Conservation (phyloP, 2,113 vertebrate genomes). For the Serinus canaria region DNA sequence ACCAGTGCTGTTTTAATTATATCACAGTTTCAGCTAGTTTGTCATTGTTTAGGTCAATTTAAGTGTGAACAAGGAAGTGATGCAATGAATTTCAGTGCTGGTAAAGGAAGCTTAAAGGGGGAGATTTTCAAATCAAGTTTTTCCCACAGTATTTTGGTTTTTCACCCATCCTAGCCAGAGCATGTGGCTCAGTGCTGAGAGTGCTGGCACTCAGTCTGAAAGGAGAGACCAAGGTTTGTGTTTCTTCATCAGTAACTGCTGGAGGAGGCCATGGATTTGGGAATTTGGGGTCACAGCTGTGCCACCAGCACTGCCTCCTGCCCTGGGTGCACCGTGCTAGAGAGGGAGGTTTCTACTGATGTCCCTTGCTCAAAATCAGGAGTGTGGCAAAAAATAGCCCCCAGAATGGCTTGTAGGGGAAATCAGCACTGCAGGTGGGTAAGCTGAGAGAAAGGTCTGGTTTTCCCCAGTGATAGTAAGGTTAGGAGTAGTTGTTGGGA, state of each 20-base stretch:
- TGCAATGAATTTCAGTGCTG: neutral
- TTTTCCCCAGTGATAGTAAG: neutral
- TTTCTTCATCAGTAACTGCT: neutral
- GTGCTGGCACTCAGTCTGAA: neutral
- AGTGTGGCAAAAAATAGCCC: neutral
- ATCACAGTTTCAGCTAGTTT: neutral
- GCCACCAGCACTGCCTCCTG: neutral
- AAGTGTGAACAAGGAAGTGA: neutral
- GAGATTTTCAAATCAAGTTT: neutral
- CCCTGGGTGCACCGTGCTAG: neutral
- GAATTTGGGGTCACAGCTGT: neutral
- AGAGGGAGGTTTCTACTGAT: neutral
- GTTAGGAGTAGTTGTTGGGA: neutral
- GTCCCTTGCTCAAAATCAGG: neutral
- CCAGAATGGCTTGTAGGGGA: neutral
- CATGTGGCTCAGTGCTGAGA: neutral
- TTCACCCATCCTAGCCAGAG: neutral
- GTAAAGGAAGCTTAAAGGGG: neutral
- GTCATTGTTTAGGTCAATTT: neutral
- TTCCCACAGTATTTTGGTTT: neutral
- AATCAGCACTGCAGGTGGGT: neutral
- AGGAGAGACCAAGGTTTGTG: neutral
- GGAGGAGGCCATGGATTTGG: neutral
- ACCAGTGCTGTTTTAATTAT: conserved; percentile 11
- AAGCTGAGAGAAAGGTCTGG: neutral